Conservation (phyloP, 2,888 invertebrate species). For the Homarus gammarus region DNA sequence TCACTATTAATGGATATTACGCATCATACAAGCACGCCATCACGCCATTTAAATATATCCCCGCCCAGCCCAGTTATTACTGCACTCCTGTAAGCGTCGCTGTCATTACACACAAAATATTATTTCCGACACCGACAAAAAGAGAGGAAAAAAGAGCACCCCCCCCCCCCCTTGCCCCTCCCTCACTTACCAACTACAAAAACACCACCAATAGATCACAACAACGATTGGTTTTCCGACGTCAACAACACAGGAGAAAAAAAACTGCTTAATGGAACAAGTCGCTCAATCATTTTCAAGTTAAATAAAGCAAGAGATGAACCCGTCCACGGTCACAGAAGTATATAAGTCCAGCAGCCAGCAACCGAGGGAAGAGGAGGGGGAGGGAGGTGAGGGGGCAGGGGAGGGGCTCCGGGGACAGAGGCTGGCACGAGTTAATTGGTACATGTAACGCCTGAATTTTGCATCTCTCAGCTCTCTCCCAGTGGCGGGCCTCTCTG, state of each 20-base stretch:
- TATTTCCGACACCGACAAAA: neutral
- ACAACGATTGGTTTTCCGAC: too few species aligned
- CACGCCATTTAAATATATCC: too few species aligned
- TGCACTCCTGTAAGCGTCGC: too few species aligned
- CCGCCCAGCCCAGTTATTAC: too few species aligned
- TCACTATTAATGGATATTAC: too few species aligned
- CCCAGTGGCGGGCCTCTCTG: conserved; percentile 21
- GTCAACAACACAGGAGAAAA: neutral
- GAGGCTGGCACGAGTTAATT: conserved; percentile 63
- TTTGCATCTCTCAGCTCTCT: conserved; percentile 60
- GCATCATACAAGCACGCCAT: too few species aligned
- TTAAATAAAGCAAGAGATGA: conserved; percentile 50
- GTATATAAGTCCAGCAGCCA: conserved; percentile 35
- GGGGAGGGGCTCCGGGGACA: conserved; percentile 18
- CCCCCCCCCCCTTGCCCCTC: too few species aligned
- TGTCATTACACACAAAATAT: conserved; percentile 2
- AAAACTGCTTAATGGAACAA: conserved; percentile 22
- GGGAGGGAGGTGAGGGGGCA: conserved; percentile 4
- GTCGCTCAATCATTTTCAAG: conserved; percentile 50
- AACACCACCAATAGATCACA: too few species aligned
- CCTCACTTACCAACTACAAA: too few species aligned
- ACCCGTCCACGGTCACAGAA: conserved; percentile 23
- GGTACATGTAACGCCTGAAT: conserved; percentile 66
- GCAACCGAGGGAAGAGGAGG: neutral
- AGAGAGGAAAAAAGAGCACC: too few species aligned